Base-by-base conservation (phyloP, 2,888 invertebrate species). In the Sphecodes monilicornis region DNA sequence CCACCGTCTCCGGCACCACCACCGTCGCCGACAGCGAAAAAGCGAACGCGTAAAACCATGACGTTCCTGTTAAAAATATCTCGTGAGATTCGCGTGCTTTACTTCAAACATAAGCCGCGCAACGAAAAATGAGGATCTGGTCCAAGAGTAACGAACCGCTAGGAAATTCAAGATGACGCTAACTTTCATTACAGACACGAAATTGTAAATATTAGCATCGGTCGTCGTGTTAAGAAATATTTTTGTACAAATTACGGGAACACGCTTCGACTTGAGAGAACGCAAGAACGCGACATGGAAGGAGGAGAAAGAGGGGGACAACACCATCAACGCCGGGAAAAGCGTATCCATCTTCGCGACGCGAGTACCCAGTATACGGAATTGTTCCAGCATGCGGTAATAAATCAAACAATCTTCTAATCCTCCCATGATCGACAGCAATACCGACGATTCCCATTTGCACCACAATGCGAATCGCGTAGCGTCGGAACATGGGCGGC, bases 1-100 rank as follows among this genome's bases (percentile, higher is more conserved):
- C 97, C 5, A 96, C 96, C 70, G 96, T 96, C 5, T 97, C 97
- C 10, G 97, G 96, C 36, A 96, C 96, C 78, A 97, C 97, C 77
- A 96, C 96, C 71, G 96, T 96, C 74, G 95, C 95, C 87, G 96
- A 97, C 81, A 96, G 96, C 88, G 97, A 97, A 92, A 97, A 97
- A 92, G 95, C 97, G 72, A 95, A 96, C 54, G 97, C 97, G 86
- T 97, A 95, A 95, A 94, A 64, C 16, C 29, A 26, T 26, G 43
- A n/a, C 50, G 66, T 11, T 29, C 11, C 36, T 29, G 71, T 18
- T 43, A 16, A 18, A 60, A 54, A 39, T 43, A 57, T 46, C 26
- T 46, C 36, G 32, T 36, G 29, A 46, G 46, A 60, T 41, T 10
- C n/a, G 10, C 32, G 13, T 18, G 43, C 32, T 36, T 36, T 6